A percentile compares a stretch with the other conserved stretches of the same genome.
Conservation (phyloP, 2,888 invertebrate genomes). For the Trissolcus brochymenae region DNA sequence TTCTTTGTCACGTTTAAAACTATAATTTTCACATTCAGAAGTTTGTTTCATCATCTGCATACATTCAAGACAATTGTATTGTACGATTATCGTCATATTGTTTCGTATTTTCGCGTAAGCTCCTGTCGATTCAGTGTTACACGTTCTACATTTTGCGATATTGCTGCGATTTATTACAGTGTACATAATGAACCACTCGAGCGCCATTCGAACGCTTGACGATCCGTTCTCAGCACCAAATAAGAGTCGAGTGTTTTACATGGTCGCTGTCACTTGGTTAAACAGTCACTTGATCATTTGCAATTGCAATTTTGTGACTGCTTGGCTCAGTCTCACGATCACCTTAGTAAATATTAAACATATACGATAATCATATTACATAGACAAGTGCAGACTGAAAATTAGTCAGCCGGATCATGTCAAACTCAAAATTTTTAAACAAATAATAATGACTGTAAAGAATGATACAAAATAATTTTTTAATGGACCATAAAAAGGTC, state of each 20-base stretch:
- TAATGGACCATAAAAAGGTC: too few relatives aligned
- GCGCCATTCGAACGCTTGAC: slow-evolving; percentile 43
- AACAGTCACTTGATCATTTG: not conserved
- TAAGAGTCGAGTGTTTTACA: slow-evolving; percentile 45
- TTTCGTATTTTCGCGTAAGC: not conserved
- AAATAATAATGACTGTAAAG: too few relatives aligned
- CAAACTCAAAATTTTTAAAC: slow-evolving; percentile 6
- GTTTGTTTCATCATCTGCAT: not conserved
- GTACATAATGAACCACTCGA: slow-evolving; percentile 38
- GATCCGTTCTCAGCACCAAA: slow-evolving; percentile 48
- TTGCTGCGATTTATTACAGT: slow-evolving; percentile 26
- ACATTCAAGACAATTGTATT: not conserved
- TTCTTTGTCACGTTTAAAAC: slow-evolving; percentile 12
- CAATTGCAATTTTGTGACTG: not conserved
- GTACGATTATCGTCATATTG: slow-evolving; percentile 1
- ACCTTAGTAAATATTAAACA: slow-evolving; percentile 33
- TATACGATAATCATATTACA: slow-evolving; percentile 48
- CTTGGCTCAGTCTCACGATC: not conserved
- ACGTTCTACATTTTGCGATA: slow-evolving; percentile 30
- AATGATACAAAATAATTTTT: too few relatives aligned
- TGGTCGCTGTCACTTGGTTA: slow-evolving; percentile 7
- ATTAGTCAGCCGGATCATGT: slow-evolving; percentile 45
- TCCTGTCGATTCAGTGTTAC: slow-evolving; percentile 16
- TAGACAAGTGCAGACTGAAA: slow-evolving; percentile 43
- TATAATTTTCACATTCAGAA: too few relatives aligned